Evolutionary conservation across 2,797 vertebrate genomes (phyloP).

Genomic region (Alca torda): DNA sequence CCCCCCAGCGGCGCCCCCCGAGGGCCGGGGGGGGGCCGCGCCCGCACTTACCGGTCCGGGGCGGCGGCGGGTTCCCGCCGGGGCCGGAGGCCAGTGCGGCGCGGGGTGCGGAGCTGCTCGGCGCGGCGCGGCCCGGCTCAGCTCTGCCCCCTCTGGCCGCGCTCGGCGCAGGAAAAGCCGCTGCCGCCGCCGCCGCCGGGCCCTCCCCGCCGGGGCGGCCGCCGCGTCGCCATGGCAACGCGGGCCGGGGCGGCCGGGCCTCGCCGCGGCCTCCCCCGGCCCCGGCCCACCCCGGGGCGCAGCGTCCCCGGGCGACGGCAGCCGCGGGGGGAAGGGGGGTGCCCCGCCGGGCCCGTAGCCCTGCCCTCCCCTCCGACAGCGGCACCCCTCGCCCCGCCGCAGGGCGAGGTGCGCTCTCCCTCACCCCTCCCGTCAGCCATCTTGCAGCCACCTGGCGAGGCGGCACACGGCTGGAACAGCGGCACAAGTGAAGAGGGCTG

Average conservation of each 20-base stretch:
- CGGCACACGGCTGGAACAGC: not conserved
- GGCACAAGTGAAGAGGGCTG: not conserved
- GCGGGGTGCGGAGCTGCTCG: not conserved
- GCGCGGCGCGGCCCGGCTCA: not conserved
- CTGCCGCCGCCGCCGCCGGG: not conserved
- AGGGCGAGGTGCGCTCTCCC: not conserved
- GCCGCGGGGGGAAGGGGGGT: too few species aligned
- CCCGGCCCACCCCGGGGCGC: not conserved
- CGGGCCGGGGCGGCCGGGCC: not conserved
- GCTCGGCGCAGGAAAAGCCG: not conserved
- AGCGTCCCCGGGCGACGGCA: not conserved
- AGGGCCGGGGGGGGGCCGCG: not conserved
- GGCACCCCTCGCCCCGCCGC: not conserved
- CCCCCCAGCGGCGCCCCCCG: too few species aligned
- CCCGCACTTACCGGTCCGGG: conserved; percentile 4
- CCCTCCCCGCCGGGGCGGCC: not conserved
- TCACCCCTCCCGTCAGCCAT: not conserved
- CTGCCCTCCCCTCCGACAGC: not conserved
- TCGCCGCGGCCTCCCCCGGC: not conserved
- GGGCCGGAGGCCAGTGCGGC: conserved; percentile 1
- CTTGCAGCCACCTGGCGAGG: not conserved
- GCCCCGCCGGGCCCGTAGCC: not conserved
- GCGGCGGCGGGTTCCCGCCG: not conserved
- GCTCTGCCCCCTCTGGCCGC: conserved; percentile 32
- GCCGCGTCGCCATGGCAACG: not conserved